phyloP scores from a whole-genome alignment of 2,797 vertebrate species.

The Parambassis ranga region DNA sequence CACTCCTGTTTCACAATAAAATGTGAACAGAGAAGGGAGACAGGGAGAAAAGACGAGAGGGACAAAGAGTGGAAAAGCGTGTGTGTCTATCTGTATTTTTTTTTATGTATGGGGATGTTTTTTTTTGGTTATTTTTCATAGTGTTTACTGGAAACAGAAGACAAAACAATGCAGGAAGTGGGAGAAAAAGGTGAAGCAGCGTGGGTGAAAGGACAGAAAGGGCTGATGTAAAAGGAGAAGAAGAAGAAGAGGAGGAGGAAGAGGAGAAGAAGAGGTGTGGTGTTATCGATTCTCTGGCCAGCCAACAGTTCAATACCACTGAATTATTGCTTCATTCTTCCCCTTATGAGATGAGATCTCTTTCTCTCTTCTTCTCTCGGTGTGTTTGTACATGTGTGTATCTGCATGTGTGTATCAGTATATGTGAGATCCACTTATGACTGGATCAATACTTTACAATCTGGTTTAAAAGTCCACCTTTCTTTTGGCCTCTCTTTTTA shows the following conservation, averaged over 20 bases:
- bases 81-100: background rate
- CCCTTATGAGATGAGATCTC: slow-evolving; percentile 91
- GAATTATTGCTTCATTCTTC: slow-evolving; percentile 99
- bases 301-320: slow-evolving; percentile 92
- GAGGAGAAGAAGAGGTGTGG: slow-evolving; percentile 56
- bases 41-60: background rate
- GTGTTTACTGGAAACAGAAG: slow-evolving; percentile 25
- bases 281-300: slow-evolving; percentile 90
- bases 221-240: slow-evolving; percentile 44
- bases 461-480: slow-evolving; percentile 87
- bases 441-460: slow-evolving; percentile 92
- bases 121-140: slow-evolving; percentile 11
- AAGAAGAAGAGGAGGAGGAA: slow-evolving; percentile 7
- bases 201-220: slow-evolving; percentile 36
- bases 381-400: slow-evolving; percentile 42
- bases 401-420: slow-evolving; percentile 61
- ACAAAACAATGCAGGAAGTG: background rate
- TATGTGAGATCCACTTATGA: slow-evolving; percentile 76
- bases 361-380: slow-evolving; percentile 48
- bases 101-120: background rate
- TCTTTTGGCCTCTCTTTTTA: slow-evolving; percentile 33
- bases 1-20: slow-evolving; percentile 87
- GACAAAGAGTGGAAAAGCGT: background rate
- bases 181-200: background rate
- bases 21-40: slow-evolving; percentile 34